phyloP scores from a whole-genome alignment of 2,797 vertebrate genomes.

The Anisognathus igniventris region DNA sequence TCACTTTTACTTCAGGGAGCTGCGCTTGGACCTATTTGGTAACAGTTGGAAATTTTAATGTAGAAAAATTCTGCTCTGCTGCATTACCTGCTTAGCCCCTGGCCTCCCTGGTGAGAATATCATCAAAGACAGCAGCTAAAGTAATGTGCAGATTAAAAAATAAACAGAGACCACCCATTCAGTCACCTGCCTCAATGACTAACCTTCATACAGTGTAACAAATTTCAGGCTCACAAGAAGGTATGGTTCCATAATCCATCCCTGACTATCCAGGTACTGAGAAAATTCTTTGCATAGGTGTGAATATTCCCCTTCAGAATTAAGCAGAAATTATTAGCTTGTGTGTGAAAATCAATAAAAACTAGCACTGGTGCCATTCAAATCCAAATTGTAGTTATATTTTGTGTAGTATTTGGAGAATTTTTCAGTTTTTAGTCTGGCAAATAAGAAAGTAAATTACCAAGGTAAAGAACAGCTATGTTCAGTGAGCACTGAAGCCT shows the following conservation, averaged over 20 bases:
- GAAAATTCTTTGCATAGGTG: not conserved
- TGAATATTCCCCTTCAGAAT: not conserved
- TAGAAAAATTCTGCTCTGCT: not conserved
- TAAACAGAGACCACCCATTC: not conserved
- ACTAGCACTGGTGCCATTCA: not conserved
- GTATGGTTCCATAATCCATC: not conserved
- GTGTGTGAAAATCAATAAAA: not conserved
- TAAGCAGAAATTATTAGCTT: not conserved
- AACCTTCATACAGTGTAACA: not conserved
- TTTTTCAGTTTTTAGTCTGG: not conserved
- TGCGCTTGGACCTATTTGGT: not conserved
- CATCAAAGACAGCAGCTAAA: not conserved
- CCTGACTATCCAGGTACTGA: not conserved
- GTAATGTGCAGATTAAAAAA: not conserved
- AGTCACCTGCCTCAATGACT: not conserved
- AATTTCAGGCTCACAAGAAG: not conserved
- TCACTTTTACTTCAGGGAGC: not conserved
- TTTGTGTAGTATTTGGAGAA: not conserved
- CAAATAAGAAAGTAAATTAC: not conserved
- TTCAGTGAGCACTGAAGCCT: conserved; percentile 11
- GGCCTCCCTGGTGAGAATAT: not conserved
- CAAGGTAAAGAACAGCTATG: not conserved
- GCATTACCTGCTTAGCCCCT: not conserved
- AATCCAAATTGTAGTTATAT: not conserved
- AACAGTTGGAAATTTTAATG: not conserved